Conservation (phyloP, 2,113 vertebrate genomes). For the Manacus vitellinus region DNA sequence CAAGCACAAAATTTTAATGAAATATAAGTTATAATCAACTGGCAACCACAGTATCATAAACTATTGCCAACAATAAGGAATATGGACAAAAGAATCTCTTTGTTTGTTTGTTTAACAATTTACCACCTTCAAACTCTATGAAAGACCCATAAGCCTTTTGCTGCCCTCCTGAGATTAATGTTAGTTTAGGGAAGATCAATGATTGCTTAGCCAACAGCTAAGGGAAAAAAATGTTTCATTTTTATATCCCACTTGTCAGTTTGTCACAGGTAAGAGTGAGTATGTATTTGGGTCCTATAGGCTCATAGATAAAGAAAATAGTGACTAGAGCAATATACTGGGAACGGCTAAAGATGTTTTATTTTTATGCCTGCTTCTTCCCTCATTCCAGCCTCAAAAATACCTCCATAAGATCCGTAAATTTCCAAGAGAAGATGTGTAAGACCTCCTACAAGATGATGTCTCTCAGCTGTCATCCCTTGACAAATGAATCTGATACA, state of each 20-base stretch:
- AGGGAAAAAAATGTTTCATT: conserved; percentile 44
- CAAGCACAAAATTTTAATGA: neutral
- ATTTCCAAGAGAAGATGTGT: neutral
- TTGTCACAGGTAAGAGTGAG: conserved; percentile 52
- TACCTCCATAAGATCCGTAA: neutral
- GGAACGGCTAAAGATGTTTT: conserved; percentile 35
- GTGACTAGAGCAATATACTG: conserved; percentile 8
- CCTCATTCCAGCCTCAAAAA: neutral
- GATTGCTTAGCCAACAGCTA: conserved; percentile 23
- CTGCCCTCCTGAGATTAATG: conserved; percentile 42
- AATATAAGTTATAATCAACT: neutral
- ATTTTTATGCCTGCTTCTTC: conserved; percentile 23
- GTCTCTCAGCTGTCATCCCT: neutral
- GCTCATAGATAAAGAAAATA: conserved; percentile 41
- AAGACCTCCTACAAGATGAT: neutral
- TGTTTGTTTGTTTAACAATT: conserved; percentile 21
- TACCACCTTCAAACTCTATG: neutral
- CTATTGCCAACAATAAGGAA: neutral
- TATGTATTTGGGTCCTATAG: conserved; percentile 21
- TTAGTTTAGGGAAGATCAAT: conserved; percentile 57
- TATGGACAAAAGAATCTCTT: neutral
- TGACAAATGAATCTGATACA: neutral
- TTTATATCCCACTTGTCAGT: conserved; percentile 44
- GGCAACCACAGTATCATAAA: neutral
- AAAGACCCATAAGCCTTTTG: conserved; percentile 4